These are phyloP conservation scores for Megatriorchis doriae DNA, from an alignment of 2,113 vertebrate genomes.

Conservation along the genomic window DNA sequence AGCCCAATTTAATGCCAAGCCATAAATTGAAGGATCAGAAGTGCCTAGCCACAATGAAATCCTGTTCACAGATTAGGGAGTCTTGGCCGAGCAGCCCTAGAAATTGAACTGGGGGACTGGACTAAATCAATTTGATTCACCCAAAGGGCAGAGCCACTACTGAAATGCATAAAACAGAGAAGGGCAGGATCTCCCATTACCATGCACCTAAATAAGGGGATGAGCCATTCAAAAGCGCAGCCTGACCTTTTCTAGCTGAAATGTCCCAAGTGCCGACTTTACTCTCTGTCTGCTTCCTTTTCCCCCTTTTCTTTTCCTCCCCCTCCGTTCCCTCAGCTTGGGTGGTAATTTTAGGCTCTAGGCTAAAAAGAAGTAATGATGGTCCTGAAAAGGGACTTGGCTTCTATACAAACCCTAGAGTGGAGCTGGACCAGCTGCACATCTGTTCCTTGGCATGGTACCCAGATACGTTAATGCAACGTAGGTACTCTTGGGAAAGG, in stretches of 20 bases:
- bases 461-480: not conserved
- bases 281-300: not conserved
- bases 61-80: conserved; percentile 56
- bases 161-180: conserved; percentile 6
- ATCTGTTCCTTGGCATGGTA: not conserved
- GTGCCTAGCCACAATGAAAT: conserved; percentile 40
- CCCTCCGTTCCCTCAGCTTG: not conserved
- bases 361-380: not conserved
- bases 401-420: not conserved
- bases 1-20: conserved; percentile 60
- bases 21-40: conserved; percentile 55
- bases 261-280: not conserved
- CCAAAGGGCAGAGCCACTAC: conserved; percentile 13
- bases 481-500: not conserved
- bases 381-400: not conserved
- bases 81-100: conserved; percentile 3
- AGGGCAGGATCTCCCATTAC: not conserved
- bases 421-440: not conserved
- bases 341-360: not conserved
- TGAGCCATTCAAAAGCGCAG: not conserved
- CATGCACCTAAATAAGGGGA: not conserved
- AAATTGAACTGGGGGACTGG: conserved; percentile 34
- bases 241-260: conserved; percentile 10
- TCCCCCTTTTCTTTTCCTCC: not conserved
- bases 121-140: conserved; percentile 59